Conservation (phyloP, 2,888 invertebrate species). For the Maniola hyperantus region DNA sequence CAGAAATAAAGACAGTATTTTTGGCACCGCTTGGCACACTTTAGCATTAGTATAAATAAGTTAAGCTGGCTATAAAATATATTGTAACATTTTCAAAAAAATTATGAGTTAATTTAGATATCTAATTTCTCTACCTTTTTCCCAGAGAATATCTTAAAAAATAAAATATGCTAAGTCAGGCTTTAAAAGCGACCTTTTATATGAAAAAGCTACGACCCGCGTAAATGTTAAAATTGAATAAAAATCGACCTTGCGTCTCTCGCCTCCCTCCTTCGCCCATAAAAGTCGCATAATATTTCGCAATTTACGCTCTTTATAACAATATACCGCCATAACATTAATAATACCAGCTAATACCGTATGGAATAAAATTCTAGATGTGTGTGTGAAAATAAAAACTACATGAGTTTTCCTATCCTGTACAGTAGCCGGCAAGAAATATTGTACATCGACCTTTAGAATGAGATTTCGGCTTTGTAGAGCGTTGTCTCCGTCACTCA, state of each 20-base stretch:
- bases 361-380: not conserved
- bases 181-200: conserved; percentile 2
- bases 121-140: not conserved
- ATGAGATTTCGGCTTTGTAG: no score
- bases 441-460: no score
- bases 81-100: not conserved
- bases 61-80: no score
- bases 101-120: not conserved
- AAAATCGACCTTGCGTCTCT: conserved; percentile 14
- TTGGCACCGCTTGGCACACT: no score
- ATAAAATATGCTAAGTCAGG: conserved; percentile 9
- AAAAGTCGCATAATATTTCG: conserved; percentile 12
- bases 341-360: not conserved
- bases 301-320: conserved; percentile 12
- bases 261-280: conserved; percentile 8
- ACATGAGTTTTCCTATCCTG: not conserved
- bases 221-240: conserved; percentile 17
- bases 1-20: no score
- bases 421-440: no score
- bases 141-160: not conserved
- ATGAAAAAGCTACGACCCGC: conserved; percentile 5
- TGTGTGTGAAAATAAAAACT: not conserved
- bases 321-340: conserved; percentile 1
- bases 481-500: no score
- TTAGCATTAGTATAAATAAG: no score